Evolutionary conservation across 1,140 invertebrate genomes (phyloP).

Genomic region (Drosophila tropicalis): DNA sequence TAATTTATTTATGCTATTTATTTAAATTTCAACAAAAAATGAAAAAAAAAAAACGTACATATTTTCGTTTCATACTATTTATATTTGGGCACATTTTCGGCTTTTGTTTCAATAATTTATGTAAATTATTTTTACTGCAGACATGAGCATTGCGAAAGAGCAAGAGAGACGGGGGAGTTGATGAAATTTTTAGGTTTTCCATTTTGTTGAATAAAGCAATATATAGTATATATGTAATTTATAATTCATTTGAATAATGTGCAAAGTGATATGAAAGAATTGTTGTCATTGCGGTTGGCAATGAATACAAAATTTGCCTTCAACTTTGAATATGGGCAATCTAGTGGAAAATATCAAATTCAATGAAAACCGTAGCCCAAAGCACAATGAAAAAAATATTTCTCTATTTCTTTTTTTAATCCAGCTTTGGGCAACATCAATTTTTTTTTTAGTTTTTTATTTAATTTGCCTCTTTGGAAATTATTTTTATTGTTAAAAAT

Average conservation of each 20-base stretch:
- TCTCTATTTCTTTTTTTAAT: too few species aligned
- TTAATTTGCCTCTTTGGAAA: too few species aligned
- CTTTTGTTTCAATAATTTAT: slow-evolving; percentile 69
- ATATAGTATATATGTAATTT: slow-evolving; percentile 2
- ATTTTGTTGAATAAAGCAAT: slow-evolving; percentile 4
- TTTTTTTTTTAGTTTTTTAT: too few species aligned
- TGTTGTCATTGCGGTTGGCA: slow-evolving; percentile 5
- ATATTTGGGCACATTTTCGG: slow-evolving; percentile 30
- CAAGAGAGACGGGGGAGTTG: background rate
- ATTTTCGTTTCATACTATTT: slow-evolving; percentile 25
- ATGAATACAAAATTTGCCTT: slow-evolving; percentile 3
- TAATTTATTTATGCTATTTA: slow-evolving; percentile 66
- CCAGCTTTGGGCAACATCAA: too few species aligned
- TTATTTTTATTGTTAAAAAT: too few species aligned
- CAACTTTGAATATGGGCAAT: background rate
- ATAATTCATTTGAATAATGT: slow-evolving; percentile 16
- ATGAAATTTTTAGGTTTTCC: slow-evolving; percentile 5
- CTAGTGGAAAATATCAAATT: too few species aligned
- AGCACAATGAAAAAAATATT: too few species aligned
- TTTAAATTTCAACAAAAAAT: slow-evolving; percentile 42
- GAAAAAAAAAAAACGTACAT: slow-evolving; percentile 27
- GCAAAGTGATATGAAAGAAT: slow-evolving; percentile 11
- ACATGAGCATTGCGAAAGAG: background rate
- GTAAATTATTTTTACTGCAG: slow-evolving; percentile 51
- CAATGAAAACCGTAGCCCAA: too few species aligned